Evolutionary conservation across 2,888 invertebrate genomes (phyloP).

Genomic region (Polymixis flavicincta): DNA sequence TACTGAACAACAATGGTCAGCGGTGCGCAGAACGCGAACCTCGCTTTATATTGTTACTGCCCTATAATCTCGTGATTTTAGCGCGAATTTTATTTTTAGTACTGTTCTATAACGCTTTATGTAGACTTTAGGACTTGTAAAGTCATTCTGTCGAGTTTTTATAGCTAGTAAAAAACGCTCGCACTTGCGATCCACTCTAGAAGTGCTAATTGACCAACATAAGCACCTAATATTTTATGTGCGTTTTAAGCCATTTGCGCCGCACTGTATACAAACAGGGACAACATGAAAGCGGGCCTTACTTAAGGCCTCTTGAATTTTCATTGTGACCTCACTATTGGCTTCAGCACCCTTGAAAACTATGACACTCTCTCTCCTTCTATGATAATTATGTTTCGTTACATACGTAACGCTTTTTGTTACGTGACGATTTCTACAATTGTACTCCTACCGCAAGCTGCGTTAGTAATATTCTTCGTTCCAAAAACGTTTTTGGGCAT

Average conservation of each 20-base stretch:
- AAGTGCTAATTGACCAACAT: conserved; percentile 10
- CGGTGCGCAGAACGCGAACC: conserved; percentile 59
- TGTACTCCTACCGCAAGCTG: too few species aligned
- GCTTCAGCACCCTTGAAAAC: too few species aligned
- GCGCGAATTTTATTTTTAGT: conserved; percentile 59
- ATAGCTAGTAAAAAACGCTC: conserved; percentile 20
- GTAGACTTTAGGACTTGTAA: conserved; percentile 39
- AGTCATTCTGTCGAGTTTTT: conserved; percentile 42
- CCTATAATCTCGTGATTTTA: conserved; percentile 60
- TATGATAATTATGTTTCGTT: too few species aligned
- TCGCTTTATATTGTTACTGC: conserved; percentile 59
- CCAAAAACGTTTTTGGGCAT: too few species aligned
- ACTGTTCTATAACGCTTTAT: conserved; percentile 45
- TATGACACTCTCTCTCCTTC: too few species aligned
- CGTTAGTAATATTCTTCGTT: too few species aligned
- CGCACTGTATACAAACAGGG: not conserved
- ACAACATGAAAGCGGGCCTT: too few species aligned
- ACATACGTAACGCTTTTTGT: too few species aligned
- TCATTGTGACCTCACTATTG: too few species aligned
- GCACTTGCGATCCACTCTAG: not conserved
- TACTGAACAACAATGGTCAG: conserved; percentile 74
- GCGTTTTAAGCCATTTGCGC: not conserved
- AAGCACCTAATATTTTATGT: not conserved
- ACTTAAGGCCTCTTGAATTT: too few species aligned
- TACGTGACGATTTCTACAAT: too few species aligned